A percentile compares a stretch with the other conserved stretches of the same genome.
Conservation (phyloP, 1,140 invertebrate genomes). For the Bicyclus anynana region DNA sequence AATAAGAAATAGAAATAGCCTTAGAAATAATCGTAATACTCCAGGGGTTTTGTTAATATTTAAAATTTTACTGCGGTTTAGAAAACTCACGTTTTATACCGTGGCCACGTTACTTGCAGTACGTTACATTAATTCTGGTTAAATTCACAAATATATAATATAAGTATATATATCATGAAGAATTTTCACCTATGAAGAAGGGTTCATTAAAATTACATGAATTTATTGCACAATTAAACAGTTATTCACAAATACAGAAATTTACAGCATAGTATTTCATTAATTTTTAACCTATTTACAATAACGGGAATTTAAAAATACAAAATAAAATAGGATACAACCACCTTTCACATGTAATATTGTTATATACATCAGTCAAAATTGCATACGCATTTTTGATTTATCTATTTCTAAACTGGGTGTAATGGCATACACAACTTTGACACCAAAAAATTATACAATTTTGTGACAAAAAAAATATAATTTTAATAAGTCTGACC, state of each 20-base stretch:
- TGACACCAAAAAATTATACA: not conserved
- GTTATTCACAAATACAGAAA: constrained; percentile 19
- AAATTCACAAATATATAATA: constrained; percentile 8
- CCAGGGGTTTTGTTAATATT: not conserved
- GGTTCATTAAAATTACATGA: constrained; percentile 6
- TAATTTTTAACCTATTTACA: constrained; percentile 22
- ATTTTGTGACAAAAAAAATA: constrained; percentile 6
- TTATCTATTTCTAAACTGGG: constrained; percentile 1
- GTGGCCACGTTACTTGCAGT: constrained; percentile 33
- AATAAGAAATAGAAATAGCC: constrained; percentile 1
- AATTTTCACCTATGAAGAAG: constrained; percentile 20
- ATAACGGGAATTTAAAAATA: constrained; percentile 13
- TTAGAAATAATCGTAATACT: not conserved
- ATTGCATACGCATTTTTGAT: constrained; percentile 18
- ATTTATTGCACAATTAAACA: constrained; percentile 29
- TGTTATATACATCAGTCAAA: constrained; percentile 25
- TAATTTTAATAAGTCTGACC: not conserved
- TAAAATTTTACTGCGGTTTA: not conserved
- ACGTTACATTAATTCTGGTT: constrained; percentile 55
- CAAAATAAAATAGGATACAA: constrained; percentile 17
- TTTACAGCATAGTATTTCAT: constrained; percentile 22
- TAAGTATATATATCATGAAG: constrained; percentile 3
- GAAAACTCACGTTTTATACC: constrained; percentile 2
- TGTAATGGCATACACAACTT: constrained; percentile 24
- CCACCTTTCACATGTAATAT: constrained; percentile 18